These are phyloP conservation scores for Agapostemon virescens DNA, from an alignment of 2,888 invertebrate species.

Conservation along the genomic window DNA sequence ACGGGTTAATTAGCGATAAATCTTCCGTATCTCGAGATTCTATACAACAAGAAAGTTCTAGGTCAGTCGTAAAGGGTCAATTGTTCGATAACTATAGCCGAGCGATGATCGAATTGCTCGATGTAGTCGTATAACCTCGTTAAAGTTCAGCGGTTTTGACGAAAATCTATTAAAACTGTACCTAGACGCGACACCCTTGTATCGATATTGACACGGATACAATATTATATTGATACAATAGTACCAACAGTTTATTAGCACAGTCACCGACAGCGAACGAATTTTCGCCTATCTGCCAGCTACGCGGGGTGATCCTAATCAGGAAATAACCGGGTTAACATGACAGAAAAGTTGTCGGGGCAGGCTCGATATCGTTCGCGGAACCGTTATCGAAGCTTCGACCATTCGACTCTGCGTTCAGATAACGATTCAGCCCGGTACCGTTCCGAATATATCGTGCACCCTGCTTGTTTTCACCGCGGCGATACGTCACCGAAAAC, in stretches of 20 bases:
- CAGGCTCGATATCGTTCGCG: neutral
- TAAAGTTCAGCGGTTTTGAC: neutral
- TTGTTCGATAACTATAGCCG: too few species aligned
- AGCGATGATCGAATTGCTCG: too few species aligned
- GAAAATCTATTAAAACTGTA: neutral
- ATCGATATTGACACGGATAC: too few species aligned
- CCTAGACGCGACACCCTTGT: neutral
- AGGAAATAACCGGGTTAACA: neutral
- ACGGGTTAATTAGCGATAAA: too few species aligned
- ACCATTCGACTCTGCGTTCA: neutral
- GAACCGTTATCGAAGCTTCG: neutral
- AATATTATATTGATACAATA: too few species aligned
- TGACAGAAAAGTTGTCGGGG: neutral
- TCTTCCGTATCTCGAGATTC: too few species aligned
- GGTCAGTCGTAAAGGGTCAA: too few species aligned
- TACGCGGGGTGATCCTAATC: neutral
- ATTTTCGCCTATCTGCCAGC: neutral
- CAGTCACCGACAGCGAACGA: neutral
- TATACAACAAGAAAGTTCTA: too few species aligned
- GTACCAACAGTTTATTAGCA: neutral
- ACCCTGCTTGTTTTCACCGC: neutral
- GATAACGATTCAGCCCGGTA: neutral
- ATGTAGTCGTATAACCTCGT: too few species aligned
- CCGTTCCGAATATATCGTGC: neutral
- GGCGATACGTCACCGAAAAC: neutral